Percentiles rank a stretch among this genome's conserved stretches.
Evolutionary conservation across 92 coral and sea anemone species (phyloP).

Genomic region (Blastomussa wellsi): DNA sequence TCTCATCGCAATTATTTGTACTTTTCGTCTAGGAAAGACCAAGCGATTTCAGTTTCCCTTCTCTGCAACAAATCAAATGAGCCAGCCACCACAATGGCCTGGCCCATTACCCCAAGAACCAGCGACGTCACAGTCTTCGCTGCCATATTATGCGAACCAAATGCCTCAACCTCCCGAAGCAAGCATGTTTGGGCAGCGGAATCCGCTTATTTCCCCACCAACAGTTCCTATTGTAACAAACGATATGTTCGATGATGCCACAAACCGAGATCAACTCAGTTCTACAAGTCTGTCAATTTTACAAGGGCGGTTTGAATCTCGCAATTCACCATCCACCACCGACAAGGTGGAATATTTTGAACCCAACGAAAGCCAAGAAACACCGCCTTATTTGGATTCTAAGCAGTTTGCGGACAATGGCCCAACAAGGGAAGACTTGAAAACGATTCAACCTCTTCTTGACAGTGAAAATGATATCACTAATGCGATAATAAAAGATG

Average conservation of each 20-base stretch:
- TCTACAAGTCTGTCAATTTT: constrained; percentile 13
- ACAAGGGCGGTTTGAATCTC: constrained; percentile 18
- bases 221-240: constrained; percentile 20
- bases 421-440: constrained; percentile 33
- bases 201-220: background rate
- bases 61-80: background rate
- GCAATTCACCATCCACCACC: background rate
- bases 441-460: constrained; percentile 31
- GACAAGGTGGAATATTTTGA: constrained; percentile 37
- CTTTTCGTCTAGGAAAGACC: constrained; percentile 9
- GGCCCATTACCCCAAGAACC: constrained; percentile 7
- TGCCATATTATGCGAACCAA: constrained; percentile 8
- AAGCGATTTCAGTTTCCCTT: constrained; percentile 39
- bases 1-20: background rate
- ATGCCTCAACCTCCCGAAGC: constrained; percentile 1
- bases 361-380: constrained; percentile 24
- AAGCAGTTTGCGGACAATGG: constrained; percentile 30
- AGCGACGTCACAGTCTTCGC: background rate
- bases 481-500: constrained; percentile 31
- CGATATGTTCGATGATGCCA: constrained; percentile 31
- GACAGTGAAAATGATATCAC: constrained; percentile 34
- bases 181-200: constrained; percentile 10
- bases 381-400: constrained; percentile 28
- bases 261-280: constrained; percentile 35
- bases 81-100: constrained; percentile 16